Evolutionary conservation across 2,113 vertebrate species (phyloP), one percentile per base, ranked within the genome.

Genomic region (zebrafish (Danio rerio)): DNA sequence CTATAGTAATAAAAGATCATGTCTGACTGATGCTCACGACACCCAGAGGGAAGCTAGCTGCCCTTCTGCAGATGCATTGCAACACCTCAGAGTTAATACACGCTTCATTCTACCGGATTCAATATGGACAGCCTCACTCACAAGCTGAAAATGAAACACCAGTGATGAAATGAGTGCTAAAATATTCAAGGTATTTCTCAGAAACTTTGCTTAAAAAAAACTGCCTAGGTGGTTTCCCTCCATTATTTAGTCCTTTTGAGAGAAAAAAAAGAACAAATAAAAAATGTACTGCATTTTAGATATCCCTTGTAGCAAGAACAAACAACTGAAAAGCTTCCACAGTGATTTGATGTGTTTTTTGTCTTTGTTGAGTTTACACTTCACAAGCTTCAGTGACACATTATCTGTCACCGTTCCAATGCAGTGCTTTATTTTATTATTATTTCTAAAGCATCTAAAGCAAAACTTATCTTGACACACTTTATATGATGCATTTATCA

Each of bases 111-210:
- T 70, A 31, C 82, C 20, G 47, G 69, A 76, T 83, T 49, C 74
- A 7, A 78, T 70, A 52, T 18, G 56, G 80, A 79, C 70, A 21
- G 65, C 18, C 84, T 81, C 79, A 73, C 42, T 72, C 82, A 55
- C 87, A 82, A 90, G 88, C 88, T 86, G 89, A 88, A 92, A 93
- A 93, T 92, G 87, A 92, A 92, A 92, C 89, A 91, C 90, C 88
- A 88, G 78, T 70, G 84, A 87, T 82, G 86, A 89, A 92, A 92
- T 89, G 90, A 85, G 86, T 89, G 89, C 82, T 90, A 89, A 90
- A 83, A 91, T 90, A 90, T 89, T 87, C 87, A 78, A 84, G 75
- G 80, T 86, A 85, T 82, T 86, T 84, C 87, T 88, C 68, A 50
- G 55, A 56, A 65, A 70, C 55, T 56, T 85, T 58, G 9, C 70